These are phyloP conservation scores for Vireo altiloquus DNA, from an alignment of 2,113 vertebrate species.

Conservation along the genomic window DNA sequence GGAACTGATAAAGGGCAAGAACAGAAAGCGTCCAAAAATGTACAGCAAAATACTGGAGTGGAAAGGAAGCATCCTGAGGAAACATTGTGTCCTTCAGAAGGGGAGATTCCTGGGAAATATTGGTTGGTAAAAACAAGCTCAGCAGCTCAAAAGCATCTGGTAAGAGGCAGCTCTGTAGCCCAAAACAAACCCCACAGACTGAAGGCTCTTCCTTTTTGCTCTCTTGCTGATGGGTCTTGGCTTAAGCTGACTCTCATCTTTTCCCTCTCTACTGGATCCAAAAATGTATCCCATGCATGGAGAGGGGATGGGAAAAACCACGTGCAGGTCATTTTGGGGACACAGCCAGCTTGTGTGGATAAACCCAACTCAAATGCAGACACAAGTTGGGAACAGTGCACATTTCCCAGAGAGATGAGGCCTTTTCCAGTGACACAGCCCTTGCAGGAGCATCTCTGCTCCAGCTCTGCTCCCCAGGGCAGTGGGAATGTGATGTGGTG, in stretches of 20 bases:
- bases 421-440: not conserved
- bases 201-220: not conserved
- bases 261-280: not conserved
- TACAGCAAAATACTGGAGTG: not conserved
- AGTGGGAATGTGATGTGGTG: not conserved
- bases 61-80: not conserved
- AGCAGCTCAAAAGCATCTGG: not conserved
- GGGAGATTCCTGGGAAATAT: not conserved
- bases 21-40: not conserved
- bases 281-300: not conserved
- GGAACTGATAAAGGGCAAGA: slow-evolving; percentile 16
- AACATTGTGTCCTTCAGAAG: not conserved
- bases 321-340: not conserved
- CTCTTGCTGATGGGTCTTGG: not conserved
- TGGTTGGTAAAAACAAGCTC: not conserved
- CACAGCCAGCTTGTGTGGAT: not conserved
- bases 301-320: not conserved
- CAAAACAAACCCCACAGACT: not conserved
- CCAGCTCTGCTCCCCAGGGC: not conserved
- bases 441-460: not conserved
- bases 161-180: not conserved
- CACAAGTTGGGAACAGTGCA: not conserved
- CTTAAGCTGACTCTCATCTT: not conserved
- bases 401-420: not conserved
- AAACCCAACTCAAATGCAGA: not conserved